phyloP scores from a whole-genome alignment of 2,888 invertebrate genomes.

The Capitulum mitella region DNA sequence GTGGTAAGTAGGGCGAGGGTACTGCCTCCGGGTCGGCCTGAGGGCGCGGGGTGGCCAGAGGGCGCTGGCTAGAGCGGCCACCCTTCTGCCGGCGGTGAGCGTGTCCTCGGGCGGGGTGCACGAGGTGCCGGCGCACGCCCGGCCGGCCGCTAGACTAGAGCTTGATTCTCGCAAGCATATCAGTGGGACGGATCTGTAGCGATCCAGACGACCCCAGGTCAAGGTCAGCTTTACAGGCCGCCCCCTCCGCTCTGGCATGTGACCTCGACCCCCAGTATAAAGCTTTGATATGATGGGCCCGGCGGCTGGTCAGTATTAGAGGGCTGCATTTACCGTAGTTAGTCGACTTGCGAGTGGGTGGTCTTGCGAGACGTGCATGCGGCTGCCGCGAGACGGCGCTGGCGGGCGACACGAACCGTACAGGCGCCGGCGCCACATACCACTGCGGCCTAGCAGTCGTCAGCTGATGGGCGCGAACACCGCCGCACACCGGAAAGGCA shows the following conservation, averaged over 20 bases:
- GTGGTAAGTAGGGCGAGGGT: no score
- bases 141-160: constrained; percentile 1
- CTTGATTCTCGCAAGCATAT: constrained; percentile 21
- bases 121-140: not conserved
- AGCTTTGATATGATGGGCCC: not conserved
- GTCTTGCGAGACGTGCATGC: not conserved
- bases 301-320: not conserved
- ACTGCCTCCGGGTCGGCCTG: no score
- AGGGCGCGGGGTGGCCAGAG: no score
- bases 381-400: not conserved
- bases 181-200: not conserved
- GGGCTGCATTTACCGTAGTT: constrained; percentile 5
- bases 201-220: not conserved
- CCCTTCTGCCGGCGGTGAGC: not conserved
- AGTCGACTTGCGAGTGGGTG: not conserved
- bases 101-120: not conserved
- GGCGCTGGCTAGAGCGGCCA: not conserved
- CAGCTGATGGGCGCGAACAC: no score
- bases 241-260: not conserved
- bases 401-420: no score
- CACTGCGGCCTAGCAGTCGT: no score
- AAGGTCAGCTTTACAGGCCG: not conserved
- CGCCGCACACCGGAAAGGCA: no score
- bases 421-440: no score
- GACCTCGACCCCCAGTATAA: not conserved